A percentile compares a stretch with the other conserved stretches of the same genome.
These are phyloP conservation scores for Drosophila neutralis DNA, from an alignment of 2,888 invertebrate species.

Conservation along the genomic window DNA sequence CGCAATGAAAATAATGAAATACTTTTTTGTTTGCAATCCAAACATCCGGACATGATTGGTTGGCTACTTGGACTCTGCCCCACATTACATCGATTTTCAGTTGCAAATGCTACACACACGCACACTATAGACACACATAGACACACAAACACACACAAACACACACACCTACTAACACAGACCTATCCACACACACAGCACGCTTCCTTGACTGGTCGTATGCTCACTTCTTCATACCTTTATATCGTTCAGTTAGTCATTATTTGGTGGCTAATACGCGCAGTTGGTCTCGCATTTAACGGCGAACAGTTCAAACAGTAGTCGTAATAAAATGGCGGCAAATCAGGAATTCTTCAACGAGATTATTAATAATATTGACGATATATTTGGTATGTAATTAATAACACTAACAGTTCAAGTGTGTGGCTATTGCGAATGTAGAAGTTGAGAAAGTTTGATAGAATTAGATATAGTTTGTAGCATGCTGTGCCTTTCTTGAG, in stretches of 20 bases:
- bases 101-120: conserved; percentile 43
- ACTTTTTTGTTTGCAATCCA: conserved; percentile 64
- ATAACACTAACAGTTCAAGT: not conserved
- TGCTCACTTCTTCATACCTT: conserved; percentile 28
- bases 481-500: not conserved
- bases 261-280: conserved; percentile 49
- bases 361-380: conserved; percentile 82
- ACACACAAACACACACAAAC: conserved; percentile 10
- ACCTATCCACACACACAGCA: conserved; percentile 20
- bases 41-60: conserved; percentile 62
- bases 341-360: conserved; percentile 82
- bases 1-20: conserved; percentile 70
- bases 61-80: conserved; percentile 37
- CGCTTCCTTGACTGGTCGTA: conserved; percentile 40
- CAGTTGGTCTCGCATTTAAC: conserved; percentile 35
- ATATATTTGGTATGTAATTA: conserved; percentile 82
- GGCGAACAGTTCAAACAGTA: conserved; percentile 25
- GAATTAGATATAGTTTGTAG: no score
- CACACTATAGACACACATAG: conserved; percentile 2
- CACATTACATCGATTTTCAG: conserved; percentile 77
- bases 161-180: conserved; percentile 18
- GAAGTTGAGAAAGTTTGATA: not conserved
- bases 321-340: conserved; percentile 60
- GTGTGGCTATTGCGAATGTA: not conserved
- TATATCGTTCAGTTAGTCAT: conserved; percentile 44